phyloP scores from a whole-genome alignment of 2,113 vertebrate species.

The Polypterus bichir region DNA sequence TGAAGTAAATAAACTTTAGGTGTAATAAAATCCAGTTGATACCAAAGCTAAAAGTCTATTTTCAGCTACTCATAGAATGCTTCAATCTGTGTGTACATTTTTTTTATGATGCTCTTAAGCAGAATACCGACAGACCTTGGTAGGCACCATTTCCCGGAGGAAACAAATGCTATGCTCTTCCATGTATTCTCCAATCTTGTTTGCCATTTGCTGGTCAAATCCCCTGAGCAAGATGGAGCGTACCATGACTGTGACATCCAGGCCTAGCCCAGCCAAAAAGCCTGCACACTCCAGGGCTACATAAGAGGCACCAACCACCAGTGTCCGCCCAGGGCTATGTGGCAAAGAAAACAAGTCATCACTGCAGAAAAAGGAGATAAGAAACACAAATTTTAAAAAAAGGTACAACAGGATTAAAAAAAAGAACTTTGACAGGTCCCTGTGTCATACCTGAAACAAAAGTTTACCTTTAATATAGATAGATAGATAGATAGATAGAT shows the following conservation, averaged over 20 bases:
- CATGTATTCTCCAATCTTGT: slow-evolving; percentile 64
- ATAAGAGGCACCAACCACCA: slow-evolving; percentile 67
- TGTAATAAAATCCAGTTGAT: not conserved
- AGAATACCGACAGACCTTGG: slow-evolving; percentile 42
- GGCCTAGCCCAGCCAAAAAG: slow-evolving; percentile 59
- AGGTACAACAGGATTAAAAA: not conserved
- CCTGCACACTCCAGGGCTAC: slow-evolving; percentile 68
- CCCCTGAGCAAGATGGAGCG: slow-evolving; percentile 60
- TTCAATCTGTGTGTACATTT: not conserved
- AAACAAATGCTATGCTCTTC: slow-evolving; percentile 57
- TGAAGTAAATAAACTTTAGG: no score
- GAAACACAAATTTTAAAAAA: slow-evolving; percentile 1
- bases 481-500: no score
- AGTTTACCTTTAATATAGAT: no score
- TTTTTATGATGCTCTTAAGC: no score
- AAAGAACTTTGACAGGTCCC: no score
- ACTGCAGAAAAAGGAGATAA: slow-evolving; percentile 27
- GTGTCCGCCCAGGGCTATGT: slow-evolving; percentile 58
- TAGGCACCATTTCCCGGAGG: slow-evolving; percentile 47
- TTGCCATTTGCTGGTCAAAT: slow-evolving; percentile 65
- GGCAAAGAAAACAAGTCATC: slow-evolving; percentile 68
- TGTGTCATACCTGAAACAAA: no score
- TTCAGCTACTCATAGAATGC: not conserved
- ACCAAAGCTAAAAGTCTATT: not conserved
- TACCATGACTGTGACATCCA: slow-evolving; percentile 64